phyloP scores from a whole-genome alignment of 2,888 invertebrate species.

The Trisateles emortualis region DNA sequence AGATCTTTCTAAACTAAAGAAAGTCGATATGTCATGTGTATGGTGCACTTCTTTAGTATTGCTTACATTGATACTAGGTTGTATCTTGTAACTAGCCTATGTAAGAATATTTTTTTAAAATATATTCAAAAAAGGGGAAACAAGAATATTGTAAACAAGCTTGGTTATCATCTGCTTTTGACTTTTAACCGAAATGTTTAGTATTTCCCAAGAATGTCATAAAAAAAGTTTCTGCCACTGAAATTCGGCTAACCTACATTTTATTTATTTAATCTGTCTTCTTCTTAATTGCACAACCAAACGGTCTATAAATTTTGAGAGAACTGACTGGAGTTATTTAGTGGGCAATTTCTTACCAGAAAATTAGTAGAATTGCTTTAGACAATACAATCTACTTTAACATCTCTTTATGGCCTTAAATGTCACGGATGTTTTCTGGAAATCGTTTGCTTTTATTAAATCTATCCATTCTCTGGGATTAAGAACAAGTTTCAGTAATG shows the following conservation, averaged over 20 bases:
- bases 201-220: conserved; percentile 7
- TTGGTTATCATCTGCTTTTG: no score
- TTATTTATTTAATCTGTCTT: conserved; percentile 48
- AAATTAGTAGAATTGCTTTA: conserved; percentile 45
- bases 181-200: no score
- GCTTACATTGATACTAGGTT: no score
- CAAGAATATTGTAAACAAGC: no score
- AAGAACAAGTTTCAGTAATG: conserved; percentile 3
- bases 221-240: conserved; percentile 8
- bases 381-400: conserved; percentile 48
- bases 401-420: conserved; percentile 41
- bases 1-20: no score
- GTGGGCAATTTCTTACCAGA: conserved; percentile 52
- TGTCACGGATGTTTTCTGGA: conserved; percentile 29
- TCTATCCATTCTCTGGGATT: conserved; percentile 11
- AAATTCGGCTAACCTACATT: conserved; percentile 40
- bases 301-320: conserved; percentile 52
- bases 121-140: no score
- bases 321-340: conserved; percentile 54
- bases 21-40: no score
- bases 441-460: conserved; percentile 21
- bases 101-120: no score
- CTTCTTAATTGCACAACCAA: conserved; percentile 51
- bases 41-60: no score
- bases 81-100: no score